Percentiles rank a stretch among this genome's conserved stretches.
These are phyloP conservation scores for Rattus norvegicus DNA, from an alignment of 2,113 vertebrate genomes.

Conservation along the genomic window DNA sequence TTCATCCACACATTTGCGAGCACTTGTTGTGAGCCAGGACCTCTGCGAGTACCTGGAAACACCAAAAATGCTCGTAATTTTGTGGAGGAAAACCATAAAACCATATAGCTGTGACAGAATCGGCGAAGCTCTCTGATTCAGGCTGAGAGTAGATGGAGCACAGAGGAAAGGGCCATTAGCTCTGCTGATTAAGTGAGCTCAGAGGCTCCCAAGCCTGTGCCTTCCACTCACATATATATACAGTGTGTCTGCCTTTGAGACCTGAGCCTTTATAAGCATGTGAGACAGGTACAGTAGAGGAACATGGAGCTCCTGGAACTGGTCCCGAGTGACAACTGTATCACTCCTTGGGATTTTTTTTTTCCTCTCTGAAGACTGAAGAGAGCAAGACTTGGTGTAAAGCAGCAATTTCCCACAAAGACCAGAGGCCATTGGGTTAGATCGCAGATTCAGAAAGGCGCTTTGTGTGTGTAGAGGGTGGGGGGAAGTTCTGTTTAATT, in stretches of 20 bases:
- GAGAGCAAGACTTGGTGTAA: background rate
- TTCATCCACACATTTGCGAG: background rate
- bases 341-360: background rate
- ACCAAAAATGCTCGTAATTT: background rate
- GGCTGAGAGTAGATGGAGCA: too few species aligned
- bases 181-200: background rate
- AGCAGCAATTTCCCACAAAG: background rate
- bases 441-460: background rate
- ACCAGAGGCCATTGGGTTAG: background rate
- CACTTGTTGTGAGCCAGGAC: background rate
- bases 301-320: background rate
- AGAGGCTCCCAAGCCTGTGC: background rate
- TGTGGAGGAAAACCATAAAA: slow-evolving; percentile 26
- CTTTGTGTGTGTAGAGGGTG: too few species aligned
- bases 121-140: accelerated
- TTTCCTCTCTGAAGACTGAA: slow-evolving; percentile 3
- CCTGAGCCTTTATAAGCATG: background rate
- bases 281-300: background rate
- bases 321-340: background rate
- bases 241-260: background rate
- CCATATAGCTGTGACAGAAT: background rate
- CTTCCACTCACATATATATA: background rate
- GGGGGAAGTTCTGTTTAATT: background rate
- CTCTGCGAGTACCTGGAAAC: background rate
- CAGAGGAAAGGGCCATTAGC: background rate